A percentile compares a stretch with the other conserved stretches of the same genome.
Conservation (phyloP, 2,797 vertebrate species). For the Streptopelia turtur region DNA sequence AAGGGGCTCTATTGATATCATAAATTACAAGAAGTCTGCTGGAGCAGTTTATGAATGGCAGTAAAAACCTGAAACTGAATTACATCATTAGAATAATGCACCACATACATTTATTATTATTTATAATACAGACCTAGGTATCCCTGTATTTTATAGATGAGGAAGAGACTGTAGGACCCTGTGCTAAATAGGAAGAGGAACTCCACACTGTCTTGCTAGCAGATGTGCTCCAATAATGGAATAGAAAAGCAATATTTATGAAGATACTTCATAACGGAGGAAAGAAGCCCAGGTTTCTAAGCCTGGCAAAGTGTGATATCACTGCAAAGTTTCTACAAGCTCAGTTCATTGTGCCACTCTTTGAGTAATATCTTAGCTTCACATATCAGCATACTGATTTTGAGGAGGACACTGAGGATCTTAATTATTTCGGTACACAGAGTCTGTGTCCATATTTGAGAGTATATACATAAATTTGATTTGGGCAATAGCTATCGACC, state of each 20-base stretch:
- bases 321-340: neutral
- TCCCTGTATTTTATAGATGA: constrained; percentile 14
- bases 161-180: neutral
- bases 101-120: constrained; percentile 68
- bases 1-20: constrained; percentile 74
- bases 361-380: neutral
- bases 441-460: neutral
- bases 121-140: constrained; percentile 70
- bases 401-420: neutral
- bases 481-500: neutral
- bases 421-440: neutral
- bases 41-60: constrained; percentile 79
- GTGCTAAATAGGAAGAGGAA: neutral
- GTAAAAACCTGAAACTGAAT: constrained; percentile 78
- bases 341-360: neutral
- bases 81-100: constrained; percentile 72
- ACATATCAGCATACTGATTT: neutral
- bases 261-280: constrained; percentile 19
- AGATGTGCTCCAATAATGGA: neutral
- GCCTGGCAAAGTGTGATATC: neutral
- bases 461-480: neutral
- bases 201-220: neutral
- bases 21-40: constrained; percentile 80
- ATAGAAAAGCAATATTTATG: neutral
- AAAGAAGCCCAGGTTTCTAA: neutral